Base-by-base conservation (phyloP, 2,113 vertebrate genomes). In the Sialia sialis region DNA sequence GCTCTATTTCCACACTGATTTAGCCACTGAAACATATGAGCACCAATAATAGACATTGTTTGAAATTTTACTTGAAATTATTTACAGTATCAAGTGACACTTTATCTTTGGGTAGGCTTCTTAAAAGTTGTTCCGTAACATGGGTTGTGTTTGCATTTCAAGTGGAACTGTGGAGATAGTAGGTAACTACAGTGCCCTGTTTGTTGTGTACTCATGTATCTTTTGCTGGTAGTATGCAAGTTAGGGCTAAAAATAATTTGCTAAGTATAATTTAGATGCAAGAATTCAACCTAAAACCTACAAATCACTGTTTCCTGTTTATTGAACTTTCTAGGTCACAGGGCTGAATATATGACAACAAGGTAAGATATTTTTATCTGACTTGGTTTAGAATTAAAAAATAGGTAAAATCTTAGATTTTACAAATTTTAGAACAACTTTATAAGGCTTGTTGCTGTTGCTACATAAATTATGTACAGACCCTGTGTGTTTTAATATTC, bases 341-440 rank as follows among this genome's bases (percentile, higher is more conserved):
- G 98, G 97, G 98, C 98, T 91, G 99, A 99, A 95, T 99, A 99
- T 97, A 99, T 99, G 98, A 99, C 99, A 90, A 99, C 99, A 95
- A 99, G 99, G 99, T 99, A 99, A 97, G 93, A 90, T 58, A 36
- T 27, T 94, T 89, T 91, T 44, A 64, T 54, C 69, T 93, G 11
- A 55, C 39, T 48, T 79, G 8, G 54, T 80, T 90, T 58, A 63
- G 58, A 94, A 9, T 70, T 94, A 19, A 23, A 66, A 52, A 44
- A 48, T 51, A 69, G 76, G 69, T 87, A 80, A 95, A 62, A 62
- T 69, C 58, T 32, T 62, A 64, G 30, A 56, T 95, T 84, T 90
- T 43, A 62, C 49, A 43, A 38, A 22, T 62, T 69, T 88, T 76
- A 81, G n/a, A 72, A 52, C 38, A 80, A 70, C 34, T 78, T 60